A percentile compares a stretch with the other conserved stretches of the same genome.
phyloP scores from a whole-genome alignment of 2,113 vertebrate genomes.

The Paraplagusia blochii region DNA sequence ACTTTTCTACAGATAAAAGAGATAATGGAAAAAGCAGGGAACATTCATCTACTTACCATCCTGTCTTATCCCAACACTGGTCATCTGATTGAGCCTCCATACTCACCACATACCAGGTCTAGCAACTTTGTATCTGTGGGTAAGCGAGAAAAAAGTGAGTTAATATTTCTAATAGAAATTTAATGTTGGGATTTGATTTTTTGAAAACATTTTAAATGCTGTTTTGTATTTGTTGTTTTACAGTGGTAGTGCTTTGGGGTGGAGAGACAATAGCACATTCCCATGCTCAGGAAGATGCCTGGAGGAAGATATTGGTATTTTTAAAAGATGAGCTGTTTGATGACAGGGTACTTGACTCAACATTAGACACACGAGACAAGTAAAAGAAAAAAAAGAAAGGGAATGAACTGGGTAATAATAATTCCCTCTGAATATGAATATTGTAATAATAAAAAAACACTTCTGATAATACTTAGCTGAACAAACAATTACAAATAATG shows the following conservation, averaged over 20 bases:
- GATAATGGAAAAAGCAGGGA: slow-evolving; percentile 72
- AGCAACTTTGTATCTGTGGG: slow-evolving; percentile 16
- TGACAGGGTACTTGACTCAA: too few relatives aligned
- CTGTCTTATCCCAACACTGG: slow-evolving; percentile 68
- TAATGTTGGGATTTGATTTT: too few relatives aligned
- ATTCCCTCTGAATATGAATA: too few relatives aligned
- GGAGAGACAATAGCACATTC: slow-evolving; percentile 59
- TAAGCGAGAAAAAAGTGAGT: slow-evolving; percentile 21
- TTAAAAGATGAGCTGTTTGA: slow-evolving; percentile 60
- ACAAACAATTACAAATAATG: too few relatives aligned
- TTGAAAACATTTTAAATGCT: background rate
- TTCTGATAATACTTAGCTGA: too few relatives aligned
- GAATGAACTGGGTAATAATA: too few relatives aligned
- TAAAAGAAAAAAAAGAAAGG: too few relatives aligned
- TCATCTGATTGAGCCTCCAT: slow-evolving; percentile 77
- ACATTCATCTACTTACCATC: slow-evolving; percentile 67
- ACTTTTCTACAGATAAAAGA: slow-evolving; percentile 63
- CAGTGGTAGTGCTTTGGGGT: slow-evolving; percentile 72
- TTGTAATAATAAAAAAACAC: too few relatives aligned
- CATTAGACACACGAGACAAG: too few relatives aligned
- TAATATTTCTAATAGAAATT: background rate
- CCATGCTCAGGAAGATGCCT: slow-evolving; percentile 71
- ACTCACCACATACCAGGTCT: slow-evolving; percentile 50
- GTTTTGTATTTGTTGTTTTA: slow-evolving; percentile 2
- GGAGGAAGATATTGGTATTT: slow-evolving; percentile 70